A percentile compares a stretch with the other conserved stretches of the same genome.
Conservation (phyloP, 1,140 invertebrate genomes). For the Eurosta solidaginis region DNA sequence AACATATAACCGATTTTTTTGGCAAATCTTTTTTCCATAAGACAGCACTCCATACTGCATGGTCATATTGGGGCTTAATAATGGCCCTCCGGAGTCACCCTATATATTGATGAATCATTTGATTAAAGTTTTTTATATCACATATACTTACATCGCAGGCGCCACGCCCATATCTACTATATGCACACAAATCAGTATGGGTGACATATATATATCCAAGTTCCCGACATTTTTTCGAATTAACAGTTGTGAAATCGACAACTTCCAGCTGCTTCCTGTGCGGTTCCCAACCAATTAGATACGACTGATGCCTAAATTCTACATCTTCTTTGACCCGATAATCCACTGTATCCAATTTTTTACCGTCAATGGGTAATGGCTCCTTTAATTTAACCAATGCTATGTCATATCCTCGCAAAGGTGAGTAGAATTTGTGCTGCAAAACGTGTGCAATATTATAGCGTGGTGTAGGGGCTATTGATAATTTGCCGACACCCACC, state of each 20-base stretch:
- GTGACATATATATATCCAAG: not conserved
- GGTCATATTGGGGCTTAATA: conserved; percentile 46
- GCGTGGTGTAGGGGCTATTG: not conserved
- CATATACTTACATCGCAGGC: conserved; percentile 36
- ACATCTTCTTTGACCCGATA: not conserved
- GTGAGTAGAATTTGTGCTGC: not conserved
- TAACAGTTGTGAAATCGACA: not conserved
- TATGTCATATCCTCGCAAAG: not conserved
- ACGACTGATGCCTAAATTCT: not conserved
- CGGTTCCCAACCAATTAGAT: not conserved
- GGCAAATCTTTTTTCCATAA: conserved; percentile 46
- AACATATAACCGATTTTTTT: not conserved
- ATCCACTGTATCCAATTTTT: not conserved
- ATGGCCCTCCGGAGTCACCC: conserved; percentile 73
- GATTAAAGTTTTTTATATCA: not conserved
- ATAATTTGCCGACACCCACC: conserved; percentile 40
- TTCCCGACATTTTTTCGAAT: not conserved
- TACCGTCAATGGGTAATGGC: not conserved
- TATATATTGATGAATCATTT: conserved; percentile 47
- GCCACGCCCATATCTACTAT: conserved; percentile 51
- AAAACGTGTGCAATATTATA: not conserved
- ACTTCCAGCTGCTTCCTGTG: not conserved
- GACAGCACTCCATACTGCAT: conserved; percentile 68
- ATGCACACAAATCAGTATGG: conserved; percentile 54
- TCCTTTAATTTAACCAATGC: not conserved